These are phyloP conservation scores for Pelmatolapia mariae DNA, from an alignment of 2,113 vertebrate species.

Conservation along the genomic window DNA sequence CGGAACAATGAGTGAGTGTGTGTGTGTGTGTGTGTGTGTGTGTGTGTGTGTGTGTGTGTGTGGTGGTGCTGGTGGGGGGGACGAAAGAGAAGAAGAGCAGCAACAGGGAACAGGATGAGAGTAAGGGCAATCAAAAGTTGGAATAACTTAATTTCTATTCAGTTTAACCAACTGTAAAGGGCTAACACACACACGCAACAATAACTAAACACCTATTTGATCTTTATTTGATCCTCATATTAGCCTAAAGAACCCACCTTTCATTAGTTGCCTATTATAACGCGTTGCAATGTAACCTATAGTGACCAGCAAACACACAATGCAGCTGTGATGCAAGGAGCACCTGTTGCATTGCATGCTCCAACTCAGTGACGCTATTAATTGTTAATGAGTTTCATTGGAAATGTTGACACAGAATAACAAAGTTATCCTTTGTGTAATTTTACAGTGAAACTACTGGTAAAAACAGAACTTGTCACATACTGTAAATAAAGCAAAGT, in stretches of 20 bases:
- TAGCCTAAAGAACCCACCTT: not conserved
- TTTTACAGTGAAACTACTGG: not conserved
- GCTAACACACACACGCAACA: not conserved
- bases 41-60: not conserved
- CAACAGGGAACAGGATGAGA: not conserved
- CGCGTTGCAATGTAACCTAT: slow-evolving; percentile 28
- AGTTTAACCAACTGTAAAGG: not conserved
- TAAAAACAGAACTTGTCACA: not conserved
- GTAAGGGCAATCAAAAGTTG: not conserved
- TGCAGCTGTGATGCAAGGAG: slow-evolving; percentile 38
- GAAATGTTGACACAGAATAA: not conserved
- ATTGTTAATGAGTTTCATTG: slow-evolving; percentile 41
- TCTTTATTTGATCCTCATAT: not conserved
- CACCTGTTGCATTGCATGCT: slow-evolving; percentile 51
- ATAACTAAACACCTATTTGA: not conserved
- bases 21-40: not conserved
- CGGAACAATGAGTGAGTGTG: slow-evolving; percentile 24
- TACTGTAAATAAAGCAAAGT: not conserved
- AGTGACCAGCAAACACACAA: slow-evolving; percentile 24
- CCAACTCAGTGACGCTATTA: slow-evolving; percentile 5
- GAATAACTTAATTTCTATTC: not conserved
- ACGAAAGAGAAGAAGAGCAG: not conserved
- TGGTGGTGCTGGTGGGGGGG: not conserved
- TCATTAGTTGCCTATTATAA: slow-evolving; percentile 35
- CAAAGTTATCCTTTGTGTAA: not conserved